Evolutionary conservation across 2,113 vertebrate genomes (phyloP).

Genomic region (Dromiciops gliroides): DNA sequence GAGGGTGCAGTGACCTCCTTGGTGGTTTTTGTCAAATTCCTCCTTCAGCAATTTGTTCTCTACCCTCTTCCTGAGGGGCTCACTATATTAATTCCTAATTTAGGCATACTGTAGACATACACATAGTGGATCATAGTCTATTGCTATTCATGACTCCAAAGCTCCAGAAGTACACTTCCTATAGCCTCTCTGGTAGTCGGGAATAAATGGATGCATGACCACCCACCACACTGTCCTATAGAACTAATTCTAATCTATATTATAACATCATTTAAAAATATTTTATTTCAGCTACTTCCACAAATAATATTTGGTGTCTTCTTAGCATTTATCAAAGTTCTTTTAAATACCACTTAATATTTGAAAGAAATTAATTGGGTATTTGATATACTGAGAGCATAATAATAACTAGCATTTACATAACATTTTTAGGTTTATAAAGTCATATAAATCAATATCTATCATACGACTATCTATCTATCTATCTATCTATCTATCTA

Average conservation of each 20-base stretch:
- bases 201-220: background rate
- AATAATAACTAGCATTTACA: background rate
- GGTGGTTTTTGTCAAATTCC: background rate
- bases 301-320: slow-evolving; percentile 18
- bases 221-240: background rate
- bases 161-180: background rate
- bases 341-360: slow-evolving; percentile 23
- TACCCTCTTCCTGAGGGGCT: background rate
- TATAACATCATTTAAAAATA: background rate
- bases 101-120: background rate
- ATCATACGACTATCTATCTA: no score
- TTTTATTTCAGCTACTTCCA: slow-evolving; percentile 33
- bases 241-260: background rate
- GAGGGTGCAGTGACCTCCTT: background rate
- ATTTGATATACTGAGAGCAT: background rate
- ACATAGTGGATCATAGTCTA: background rate
- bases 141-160: background rate
- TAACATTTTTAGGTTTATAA: background rate
- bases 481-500: no score
- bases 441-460: background rate
- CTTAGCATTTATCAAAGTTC: background rate
- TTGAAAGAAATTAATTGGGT: slow-evolving; percentile 1
- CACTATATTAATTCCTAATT: background rate
- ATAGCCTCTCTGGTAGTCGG: no score
- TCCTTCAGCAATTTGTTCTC: background rate